Conservation (phyloP, 2,888 invertebrate species). For the Acanthosepion esculentum region DNA sequence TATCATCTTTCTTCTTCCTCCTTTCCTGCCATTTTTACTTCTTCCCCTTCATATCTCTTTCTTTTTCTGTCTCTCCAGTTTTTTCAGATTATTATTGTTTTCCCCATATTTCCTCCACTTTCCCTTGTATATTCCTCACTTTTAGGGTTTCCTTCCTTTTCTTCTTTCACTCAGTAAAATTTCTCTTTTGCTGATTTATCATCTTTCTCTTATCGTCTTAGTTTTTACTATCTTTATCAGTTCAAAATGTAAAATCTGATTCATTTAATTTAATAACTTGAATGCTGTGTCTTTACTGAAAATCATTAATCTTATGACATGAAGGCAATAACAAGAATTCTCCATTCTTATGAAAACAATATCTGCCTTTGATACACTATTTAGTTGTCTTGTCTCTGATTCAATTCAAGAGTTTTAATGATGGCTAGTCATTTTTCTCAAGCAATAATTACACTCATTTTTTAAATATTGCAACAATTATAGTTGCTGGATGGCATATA, state of each 20-base stretch:
- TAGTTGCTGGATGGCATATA: not conserved
- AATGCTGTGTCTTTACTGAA: not conserved
- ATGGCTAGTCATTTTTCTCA: not conserved
- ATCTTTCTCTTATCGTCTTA: not conserved
- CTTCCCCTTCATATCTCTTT: not conserved
- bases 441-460: not conserved
- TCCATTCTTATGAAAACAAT: constrained; percentile 7
- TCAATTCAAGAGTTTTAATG: not conserved
- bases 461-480: not conserved
- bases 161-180: not conserved
- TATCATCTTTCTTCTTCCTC: not conserved
- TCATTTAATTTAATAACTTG: not conserved
- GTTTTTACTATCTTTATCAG: not conserved
- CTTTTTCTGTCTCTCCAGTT: not conserved
- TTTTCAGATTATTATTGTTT: too few species aligned
- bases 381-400: not conserved
- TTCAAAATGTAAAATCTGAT: not conserved
- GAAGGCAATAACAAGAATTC: not conserved
- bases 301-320: not conserved
- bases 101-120: not conserved
- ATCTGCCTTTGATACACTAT: not conserved
- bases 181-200: not conserved
- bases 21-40: not conserved
- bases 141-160: not conserved
- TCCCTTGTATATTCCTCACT: not conserved